phyloP scores from a whole-genome alignment of 2,888 invertebrate genomes.

The Clanis bilineata region DNA sequence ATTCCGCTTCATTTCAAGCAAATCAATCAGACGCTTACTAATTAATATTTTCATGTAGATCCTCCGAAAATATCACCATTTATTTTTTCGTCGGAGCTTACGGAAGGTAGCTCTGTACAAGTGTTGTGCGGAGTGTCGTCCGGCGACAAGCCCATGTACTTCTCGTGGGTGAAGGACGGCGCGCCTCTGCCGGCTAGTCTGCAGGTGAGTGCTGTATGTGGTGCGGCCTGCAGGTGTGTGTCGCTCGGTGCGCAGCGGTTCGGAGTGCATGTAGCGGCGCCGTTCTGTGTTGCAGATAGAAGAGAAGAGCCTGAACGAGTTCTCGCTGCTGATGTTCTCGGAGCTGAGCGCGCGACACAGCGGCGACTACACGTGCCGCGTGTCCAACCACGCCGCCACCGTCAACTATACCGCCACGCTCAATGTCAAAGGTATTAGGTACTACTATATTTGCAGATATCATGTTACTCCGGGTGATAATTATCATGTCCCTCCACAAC shows the following conservation, averaged over 20 bases:
- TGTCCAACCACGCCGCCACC: conserved; percentile 85
- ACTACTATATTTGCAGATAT: background rate
- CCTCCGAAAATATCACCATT: conserved; percentile 94
- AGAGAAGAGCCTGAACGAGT: conserved; percentile 86
- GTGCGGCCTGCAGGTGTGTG: too few relatives aligned
- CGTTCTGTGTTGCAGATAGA: conserved; percentile 68
- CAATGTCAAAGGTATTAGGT: conserved; percentile 83
- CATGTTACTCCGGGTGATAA: too few relatives aligned
- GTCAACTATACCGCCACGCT: conserved; percentile 85
- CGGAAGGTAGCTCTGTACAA: conserved; percentile 91
- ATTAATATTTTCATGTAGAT: conserved; percentile 75
- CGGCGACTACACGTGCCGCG: conserved; percentile 87
- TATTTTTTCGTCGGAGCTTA: conserved; percentile 90
- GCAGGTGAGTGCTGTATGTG: conserved; percentile 67
- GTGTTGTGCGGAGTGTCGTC: conserved; percentile 90
- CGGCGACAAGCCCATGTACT: conserved; percentile 86
- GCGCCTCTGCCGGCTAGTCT: conserved; percentile 82
- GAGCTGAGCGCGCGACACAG: conserved; percentile 85
- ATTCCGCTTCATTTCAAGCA: background rate
- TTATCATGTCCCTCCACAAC: too few relatives aligned
- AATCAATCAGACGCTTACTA: background rate
- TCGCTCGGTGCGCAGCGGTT: too few relatives aligned
- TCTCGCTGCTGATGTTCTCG: conserved; percentile 86
- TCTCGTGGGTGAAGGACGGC: conserved; percentile 86
- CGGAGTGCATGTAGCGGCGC: too few relatives aligned